Evolutionary conservation across 2,113 vertebrate species (phyloP).

Genomic region (Delphinapterus leucas): DNA sequence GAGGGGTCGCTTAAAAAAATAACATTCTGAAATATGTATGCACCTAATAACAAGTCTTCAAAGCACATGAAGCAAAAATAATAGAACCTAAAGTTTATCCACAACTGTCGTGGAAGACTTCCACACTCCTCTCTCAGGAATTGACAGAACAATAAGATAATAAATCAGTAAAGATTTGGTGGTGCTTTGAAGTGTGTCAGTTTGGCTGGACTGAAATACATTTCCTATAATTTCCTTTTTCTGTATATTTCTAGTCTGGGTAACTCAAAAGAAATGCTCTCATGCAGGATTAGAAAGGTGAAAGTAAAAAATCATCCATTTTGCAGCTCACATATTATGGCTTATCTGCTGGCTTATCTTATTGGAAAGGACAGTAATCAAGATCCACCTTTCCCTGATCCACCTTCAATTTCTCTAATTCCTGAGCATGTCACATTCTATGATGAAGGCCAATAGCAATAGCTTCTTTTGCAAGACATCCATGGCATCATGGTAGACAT

Average conservation of each 20-base stretch:
- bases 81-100: neutral
- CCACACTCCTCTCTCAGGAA: neutral
- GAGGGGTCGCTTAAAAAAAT: neutral
- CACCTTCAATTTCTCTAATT: neutral
- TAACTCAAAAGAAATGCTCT: neutral
- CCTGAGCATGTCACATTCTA: neutral
- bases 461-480: neutral
- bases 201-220: neutral
- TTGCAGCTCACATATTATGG: neutral
- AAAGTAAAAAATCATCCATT: neutral
- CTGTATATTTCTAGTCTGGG: neutral
- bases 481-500: neutral
- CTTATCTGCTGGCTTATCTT: neutral
- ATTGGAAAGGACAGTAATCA: accelerated
- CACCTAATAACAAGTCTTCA: neutral
- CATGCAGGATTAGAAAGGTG: neutral
- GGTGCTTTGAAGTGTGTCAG: neutral
- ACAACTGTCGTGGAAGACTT: neutral
- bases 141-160: neutral
- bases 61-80: neutral
- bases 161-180: neutral
- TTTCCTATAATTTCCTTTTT: neutral
- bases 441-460: neutral
- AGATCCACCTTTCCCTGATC: neutral
- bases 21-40: neutral